Percentiles rank a stretch among this genome's conserved stretches.
Evolutionary conservation across 2,888 invertebrate species (phyloP).

Genomic region (Linnaemya vulpina): DNA sequence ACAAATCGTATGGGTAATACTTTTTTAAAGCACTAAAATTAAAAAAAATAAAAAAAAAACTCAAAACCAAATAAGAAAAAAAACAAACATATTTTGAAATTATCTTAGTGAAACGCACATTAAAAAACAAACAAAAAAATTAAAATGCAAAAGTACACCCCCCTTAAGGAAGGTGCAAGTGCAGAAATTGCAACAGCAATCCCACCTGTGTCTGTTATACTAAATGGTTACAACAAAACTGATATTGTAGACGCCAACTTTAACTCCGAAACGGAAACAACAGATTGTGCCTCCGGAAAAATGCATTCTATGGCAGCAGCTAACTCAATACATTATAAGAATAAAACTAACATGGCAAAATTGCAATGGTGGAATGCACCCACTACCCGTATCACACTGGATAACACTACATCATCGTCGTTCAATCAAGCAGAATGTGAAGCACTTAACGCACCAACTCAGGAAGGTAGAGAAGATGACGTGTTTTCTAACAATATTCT

Average conservation of each 20-base stretch:
- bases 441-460: slow-evolving; percentile 41
- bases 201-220: slow-evolving; percentile 14
- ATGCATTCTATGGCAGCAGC: slow-evolving; percentile 6
- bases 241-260: slow-evolving; percentile 37
- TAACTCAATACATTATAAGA: slow-evolving; percentile 71
- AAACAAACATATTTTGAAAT: slow-evolving; percentile 39
- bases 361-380: slow-evolving; percentile 79
- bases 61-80: not conserved
- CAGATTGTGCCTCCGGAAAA: slow-evolving; percentile 10
- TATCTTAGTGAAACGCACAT: slow-evolving; percentile 45
- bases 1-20: slow-evolving; percentile 20
- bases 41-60: slow-evolving; percentile 2
- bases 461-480: slow-evolving; percentile 28
- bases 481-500: slow-evolving; percentile 16
- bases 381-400: slow-evolving; percentile 59
- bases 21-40: slow-evolving; percentile 31
- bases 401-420: slow-evolving; percentile 20
- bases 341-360: slow-evolving; percentile 77
- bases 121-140: slow-evolving; percentile 36
- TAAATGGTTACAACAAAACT: slow-evolving; percentile 47
- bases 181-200: slow-evolving; percentile 14
- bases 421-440: slow-evolving; percentile 18
- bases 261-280: slow-evolving; percentile 15
- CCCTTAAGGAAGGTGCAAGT: slow-evolving; percentile 57
- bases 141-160: slow-evolving; percentile 67